These are phyloP conservation scores for Chloropsis hardwickii DNA, from an alignment of 2,113 vertebrate genomes.

Conservation along the genomic window DNA sequence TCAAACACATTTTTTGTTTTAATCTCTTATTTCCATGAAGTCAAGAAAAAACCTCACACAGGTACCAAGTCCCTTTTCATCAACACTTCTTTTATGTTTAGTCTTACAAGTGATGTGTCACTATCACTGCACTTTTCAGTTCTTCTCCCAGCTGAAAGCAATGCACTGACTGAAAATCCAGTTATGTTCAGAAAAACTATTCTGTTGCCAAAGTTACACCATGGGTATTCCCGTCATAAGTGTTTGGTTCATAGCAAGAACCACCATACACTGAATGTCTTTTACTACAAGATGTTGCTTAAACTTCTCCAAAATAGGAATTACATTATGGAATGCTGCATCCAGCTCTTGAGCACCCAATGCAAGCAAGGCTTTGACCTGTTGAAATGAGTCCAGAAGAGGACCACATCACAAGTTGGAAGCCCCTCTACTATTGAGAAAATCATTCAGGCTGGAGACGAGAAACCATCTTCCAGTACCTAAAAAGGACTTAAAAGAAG, in stretches of 20 bases:
- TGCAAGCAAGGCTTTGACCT: background rate
- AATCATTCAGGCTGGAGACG: background rate
- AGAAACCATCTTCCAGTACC: background rate
- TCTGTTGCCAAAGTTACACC: background rate
- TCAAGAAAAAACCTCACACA: background rate
- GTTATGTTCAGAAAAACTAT: background rate
- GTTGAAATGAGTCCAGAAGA: background rate
- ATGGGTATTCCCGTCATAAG: too few species aligned
- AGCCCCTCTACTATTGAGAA: background rate
- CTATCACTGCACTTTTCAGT: background rate
- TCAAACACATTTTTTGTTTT: rapidly evolving
- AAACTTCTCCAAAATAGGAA: background rate
- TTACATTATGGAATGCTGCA: background rate
- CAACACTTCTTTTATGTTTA: background rate
- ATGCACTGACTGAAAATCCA: background rate
- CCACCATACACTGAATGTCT: background rate
- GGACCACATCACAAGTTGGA: background rate
- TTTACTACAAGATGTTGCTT: background rate
- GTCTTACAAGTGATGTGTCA: background rate
- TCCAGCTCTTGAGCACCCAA: background rate
- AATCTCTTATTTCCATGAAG: background rate
- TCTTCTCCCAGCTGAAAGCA: background rate
- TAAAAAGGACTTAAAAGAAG: background rate
- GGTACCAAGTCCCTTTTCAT: background rate
- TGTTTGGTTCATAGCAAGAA: background rate